phyloP scores from a whole-genome alignment of 2,797 vertebrate genomes.

The Chiropotes sagulatus region DNA sequence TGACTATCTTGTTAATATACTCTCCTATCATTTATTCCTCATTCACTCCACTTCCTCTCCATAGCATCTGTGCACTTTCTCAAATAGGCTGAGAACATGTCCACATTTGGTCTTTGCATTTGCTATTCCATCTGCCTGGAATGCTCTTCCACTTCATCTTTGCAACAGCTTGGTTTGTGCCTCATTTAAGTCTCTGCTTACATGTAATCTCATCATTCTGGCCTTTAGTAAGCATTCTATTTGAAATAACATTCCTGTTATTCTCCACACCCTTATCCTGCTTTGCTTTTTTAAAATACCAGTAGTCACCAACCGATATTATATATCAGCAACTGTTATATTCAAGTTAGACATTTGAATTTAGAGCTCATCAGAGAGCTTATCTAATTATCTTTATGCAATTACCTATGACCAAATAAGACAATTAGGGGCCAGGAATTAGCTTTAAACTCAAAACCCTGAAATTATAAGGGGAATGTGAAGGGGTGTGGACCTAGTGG shows the following conservation, averaged over 20 bases:
- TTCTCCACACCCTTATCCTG: not conserved
- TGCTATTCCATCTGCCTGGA: not conserved
- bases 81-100: not conserved
- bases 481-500: not conserved
- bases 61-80: not conserved
- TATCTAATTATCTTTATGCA: not conserved
- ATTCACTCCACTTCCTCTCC: not conserved
- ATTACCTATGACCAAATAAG: not conserved
- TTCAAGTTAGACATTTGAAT: not conserved
- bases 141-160: not conserved
- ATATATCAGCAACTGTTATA: too few species aligned
- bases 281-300: not conserved
- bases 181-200: not conserved
- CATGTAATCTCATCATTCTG: not conserved
- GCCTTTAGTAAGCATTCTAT: not conserved
- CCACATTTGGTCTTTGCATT: not conserved
- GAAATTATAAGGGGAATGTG: not conserved
- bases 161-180: not conserved
- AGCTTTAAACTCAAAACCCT: not conserved
- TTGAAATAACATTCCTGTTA: not conserved
- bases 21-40: not conserved
- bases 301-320: not conserved
- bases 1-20: not conserved
- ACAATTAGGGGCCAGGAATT: not conserved
- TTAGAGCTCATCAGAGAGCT: not conserved